Evolutionary conservation across 2,797 vertebrate genomes (phyloP).

Genomic region (Esox masquinongy): DNA sequence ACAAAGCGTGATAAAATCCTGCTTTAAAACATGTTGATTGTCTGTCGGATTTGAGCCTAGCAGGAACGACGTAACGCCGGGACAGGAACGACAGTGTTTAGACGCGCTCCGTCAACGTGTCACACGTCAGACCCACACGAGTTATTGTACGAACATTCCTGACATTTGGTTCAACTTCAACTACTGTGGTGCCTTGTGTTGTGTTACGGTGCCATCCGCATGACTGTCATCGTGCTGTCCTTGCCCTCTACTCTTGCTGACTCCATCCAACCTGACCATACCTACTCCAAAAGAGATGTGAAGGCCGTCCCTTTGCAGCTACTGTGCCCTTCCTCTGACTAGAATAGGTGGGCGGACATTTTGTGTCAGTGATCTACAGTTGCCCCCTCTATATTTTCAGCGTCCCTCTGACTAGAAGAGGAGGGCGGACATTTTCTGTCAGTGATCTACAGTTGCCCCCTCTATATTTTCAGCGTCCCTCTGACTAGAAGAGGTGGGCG

Average conservation of each 20-base stretch:
- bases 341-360: background rate
- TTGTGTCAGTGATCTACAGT: conserved; percentile 21
- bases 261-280: background rate
- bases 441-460: conserved; percentile 26
- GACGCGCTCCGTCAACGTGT: too few relatives aligned
- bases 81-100: too few relatives aligned
- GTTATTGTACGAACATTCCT: too few relatives aligned
- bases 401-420: background rate
- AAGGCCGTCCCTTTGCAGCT: background rate
- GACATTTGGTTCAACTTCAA: too few relatives aligned
- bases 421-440: background rate
- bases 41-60: background rate
- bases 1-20: too few relatives aligned
- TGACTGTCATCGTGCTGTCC: too few relatives aligned
- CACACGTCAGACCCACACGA: too few relatives aligned
- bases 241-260: too few relatives aligned
- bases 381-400: too few relatives aligned
- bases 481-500: background rate
- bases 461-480: too few relatives aligned
- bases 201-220: too few relatives aligned
- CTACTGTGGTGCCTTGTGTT: too few relatives aligned
- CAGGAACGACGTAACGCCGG: background rate
- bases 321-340: background rate
- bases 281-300: background rate
- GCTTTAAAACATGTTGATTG: background rate